Base-by-base conservation (phyloP, 2,888 invertebrate genomes). In the Lepidocyrtinus sp. region DNA sequence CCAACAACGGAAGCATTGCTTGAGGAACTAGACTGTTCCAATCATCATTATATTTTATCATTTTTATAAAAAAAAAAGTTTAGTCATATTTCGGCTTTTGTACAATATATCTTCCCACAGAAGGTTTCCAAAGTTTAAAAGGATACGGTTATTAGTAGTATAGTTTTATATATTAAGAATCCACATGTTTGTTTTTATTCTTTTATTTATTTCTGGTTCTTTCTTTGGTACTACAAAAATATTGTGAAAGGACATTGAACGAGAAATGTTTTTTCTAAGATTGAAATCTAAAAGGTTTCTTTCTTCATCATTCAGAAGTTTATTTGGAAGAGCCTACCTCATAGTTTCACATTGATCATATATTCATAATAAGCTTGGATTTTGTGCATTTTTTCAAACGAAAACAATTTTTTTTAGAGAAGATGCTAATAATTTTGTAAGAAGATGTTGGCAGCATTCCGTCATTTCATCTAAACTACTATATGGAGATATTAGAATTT, bases 371-470 rank as follows among this genome's bases (percentile, higher is more conserved):
- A 15, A 50, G 5, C 50, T n/a, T 36, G 5, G 36, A 7, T 12
- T 36, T 36, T 12, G 55, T n/a, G 59, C 7, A 21, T 59, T 59
- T 2, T 59, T 59, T 55, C 2, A 17, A 59, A 22, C 59, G 59
- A 21, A 59, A 59, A 22, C 19, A 21, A 36, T 36, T 36, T 59
- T 2, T 59, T 9, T 59, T 59, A n/a, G 36, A 12, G 36, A 36
- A 59, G n/a, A n/a, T n/a, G n/a, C n/a, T n/a, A n/a, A n/a, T n/a
- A n/a, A n/a, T n/a, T n/a, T n/a, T n/a, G n/a, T n/a, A n/a, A n/a
- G n/a, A 59, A 59, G 21, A 21, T 59, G 19, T 59, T 59, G 59
- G 59, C 59, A 59, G 59, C 59, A 59, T 59, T 59, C 12, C 7
- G 36, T 7, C 36, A 12, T 12, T n/a, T 2, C 17, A 50, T 17